Base-by-base conservation (phyloP, 2,113 vertebrate species). In the Brachirus orientalis region DNA sequence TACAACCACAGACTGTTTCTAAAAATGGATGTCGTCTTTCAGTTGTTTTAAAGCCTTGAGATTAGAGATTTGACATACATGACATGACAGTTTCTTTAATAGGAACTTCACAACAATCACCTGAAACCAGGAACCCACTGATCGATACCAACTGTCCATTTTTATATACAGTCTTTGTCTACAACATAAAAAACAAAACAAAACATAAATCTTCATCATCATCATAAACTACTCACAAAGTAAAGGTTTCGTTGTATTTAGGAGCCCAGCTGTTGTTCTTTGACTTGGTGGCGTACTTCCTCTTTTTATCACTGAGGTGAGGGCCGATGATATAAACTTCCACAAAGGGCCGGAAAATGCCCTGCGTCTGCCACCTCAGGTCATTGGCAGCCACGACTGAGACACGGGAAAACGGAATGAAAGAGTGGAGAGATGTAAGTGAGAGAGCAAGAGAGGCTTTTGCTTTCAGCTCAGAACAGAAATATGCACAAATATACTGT, bases 221-320 rank as follows among this genome's bases (percentile, higher is more conserved):
- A 11, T 28, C 0, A 6, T 56, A 41, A 10, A 7, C 1, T 19
- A 97, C 97, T 97, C 83, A 99, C 98, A 99, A 99, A 72, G 95
- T 95, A 88, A 99, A 96, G 62, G 95, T 98, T 89, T 99, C 98
- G 0, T 98, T 99, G 91, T 98, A 99, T 88, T 99, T 99, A 38
- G 98, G 98, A 45, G 97, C 96, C 96, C 97, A 99, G 85, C 97
- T 99, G 91, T 99, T 99, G 90, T 99, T 99, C 89, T 99, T 99
- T 2, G 98, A 99, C 85, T 99, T 99, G 52, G 97, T 99, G 46
- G 97, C 96, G 0, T 98, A 98, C 82, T 98, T 99, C 85, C 97
- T 96, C 82, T 98, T 99, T 92, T 98, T 99, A 91, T 98, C 97
- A 0, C 96, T 99, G 81, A 99, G 95, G 75, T 98, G 95, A 5